phyloP scores from a whole-genome alignment of 1,140 invertebrate genomes.

The Atopsyche davidsoni region DNA sequence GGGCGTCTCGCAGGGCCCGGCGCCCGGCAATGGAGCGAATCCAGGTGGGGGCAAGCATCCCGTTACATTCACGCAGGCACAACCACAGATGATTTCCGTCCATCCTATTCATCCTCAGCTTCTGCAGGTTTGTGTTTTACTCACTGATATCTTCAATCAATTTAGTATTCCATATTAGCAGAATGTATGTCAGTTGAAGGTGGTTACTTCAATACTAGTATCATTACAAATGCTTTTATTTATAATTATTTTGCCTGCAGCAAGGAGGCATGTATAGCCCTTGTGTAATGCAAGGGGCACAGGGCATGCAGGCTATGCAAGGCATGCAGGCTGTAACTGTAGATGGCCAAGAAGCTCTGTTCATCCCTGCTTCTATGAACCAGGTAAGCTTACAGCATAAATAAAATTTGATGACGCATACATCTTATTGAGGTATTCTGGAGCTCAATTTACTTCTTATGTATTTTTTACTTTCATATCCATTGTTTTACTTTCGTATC shows the following conservation, averaged over 20 bases:
- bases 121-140: slow-evolving; percentile 36
- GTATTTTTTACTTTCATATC: too few species aligned
- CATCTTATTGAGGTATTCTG: too few species aligned
- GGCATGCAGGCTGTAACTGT: slow-evolving; percentile 83
- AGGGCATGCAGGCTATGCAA: slow-evolving; percentile 33
- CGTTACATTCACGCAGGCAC: slow-evolving; percentile 39
- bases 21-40: slow-evolving; percentile 24
- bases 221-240: too few species aligned
- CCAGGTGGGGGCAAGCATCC: slow-evolving; percentile 37
- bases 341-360: slow-evolving; percentile 86
- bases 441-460: too few species aligned
- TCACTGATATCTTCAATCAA: neutral
- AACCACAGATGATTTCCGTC: slow-evolving; percentile 43
- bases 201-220: too few species aligned
- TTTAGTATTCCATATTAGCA: neutral
- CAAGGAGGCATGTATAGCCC: slow-evolving; percentile 41
- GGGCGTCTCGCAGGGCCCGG: neutral
- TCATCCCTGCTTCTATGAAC: slow-evolving; percentile 63
- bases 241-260: slow-evolving; percentile 30
- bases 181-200: neutral
- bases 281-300: slow-evolving; percentile 37
- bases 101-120: slow-evolving; percentile 46
- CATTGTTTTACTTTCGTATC: too few species aligned
- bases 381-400: slow-evolving; percentile 16
- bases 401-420: too few species aligned